Conservation (phyloP, 2,797 vertebrate species). For the Decapterus maruadsi region DNA sequence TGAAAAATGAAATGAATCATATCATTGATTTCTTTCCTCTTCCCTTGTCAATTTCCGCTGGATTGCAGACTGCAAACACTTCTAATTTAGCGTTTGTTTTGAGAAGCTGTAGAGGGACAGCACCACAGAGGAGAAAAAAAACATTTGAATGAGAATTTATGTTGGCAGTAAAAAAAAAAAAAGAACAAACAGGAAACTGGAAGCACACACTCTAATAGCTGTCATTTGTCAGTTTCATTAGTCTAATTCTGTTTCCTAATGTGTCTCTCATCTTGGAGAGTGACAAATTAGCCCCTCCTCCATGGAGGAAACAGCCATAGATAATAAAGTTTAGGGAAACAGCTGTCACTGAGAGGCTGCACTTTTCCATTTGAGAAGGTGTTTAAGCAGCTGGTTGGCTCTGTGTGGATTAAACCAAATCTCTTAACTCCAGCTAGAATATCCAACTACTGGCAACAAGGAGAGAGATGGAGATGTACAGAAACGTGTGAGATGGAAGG, state of each 20-base stretch:
- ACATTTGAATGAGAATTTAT: conserved; percentile 10
- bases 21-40: conserved; percentile 13
- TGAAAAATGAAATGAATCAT: conserved; percentile 19
- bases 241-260: conserved; percentile 71
- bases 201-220: conserved; percentile 57
- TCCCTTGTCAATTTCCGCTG: conserved; percentile 7
- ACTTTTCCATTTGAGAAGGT: conserved; percentile 53
- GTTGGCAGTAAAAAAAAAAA: conserved; percentile 48
- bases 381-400: conserved; percentile 54
- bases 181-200: conserved; percentile 31
- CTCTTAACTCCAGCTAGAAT: conserved; percentile 43
- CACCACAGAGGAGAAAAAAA: conserved; percentile 8
- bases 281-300: conserved; percentile 54
- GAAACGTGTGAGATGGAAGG: rapidly evolving
- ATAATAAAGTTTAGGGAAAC: conserved; percentile 56
- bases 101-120: background rate
- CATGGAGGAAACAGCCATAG: conserved; percentile 39
- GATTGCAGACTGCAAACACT: background rate
- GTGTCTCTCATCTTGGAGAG: conserved; percentile 52
- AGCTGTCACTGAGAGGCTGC: conserved; percentile 38
- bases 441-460: conserved; percentile 30
- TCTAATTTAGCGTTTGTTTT: conserved; percentile 29
- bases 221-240: conserved; percentile 72
- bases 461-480: conserved; percentile 23
- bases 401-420: conserved; percentile 57